Percentiles rank a stretch among this genome's conserved stretches.
These are phyloP conservation scores for Rhagoletis zephyria DNA, from an alignment of 1,140 invertebrate species.

Conservation along the genomic window DNA sequence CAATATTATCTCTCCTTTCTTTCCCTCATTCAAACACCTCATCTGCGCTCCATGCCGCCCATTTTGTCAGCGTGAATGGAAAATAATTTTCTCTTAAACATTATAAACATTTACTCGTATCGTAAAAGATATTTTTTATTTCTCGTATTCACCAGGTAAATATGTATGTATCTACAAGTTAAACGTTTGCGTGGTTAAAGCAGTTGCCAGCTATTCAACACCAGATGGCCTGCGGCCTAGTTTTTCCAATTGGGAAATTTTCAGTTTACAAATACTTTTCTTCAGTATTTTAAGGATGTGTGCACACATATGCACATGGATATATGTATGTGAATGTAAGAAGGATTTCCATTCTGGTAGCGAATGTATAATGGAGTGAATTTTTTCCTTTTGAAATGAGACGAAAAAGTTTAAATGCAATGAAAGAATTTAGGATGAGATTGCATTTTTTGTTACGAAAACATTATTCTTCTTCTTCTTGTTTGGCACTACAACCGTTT, in stretches of 20 bases:
- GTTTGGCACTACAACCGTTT: too few species aligned
- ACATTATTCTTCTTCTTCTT: neutral
- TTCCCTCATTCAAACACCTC: too few species aligned
- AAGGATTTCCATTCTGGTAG: neutral
- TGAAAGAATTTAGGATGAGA: neutral
- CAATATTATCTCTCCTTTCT: too few species aligned
- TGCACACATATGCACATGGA: neutral
- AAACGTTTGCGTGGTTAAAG: neutral
- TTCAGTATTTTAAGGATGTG: too few species aligned
- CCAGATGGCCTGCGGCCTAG: slow-evolving; percentile 17
- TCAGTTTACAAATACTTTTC: neutral
- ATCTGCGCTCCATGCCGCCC: neutral
- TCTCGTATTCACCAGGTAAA: neutral
- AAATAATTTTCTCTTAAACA: neutral
- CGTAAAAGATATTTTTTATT: neutral
- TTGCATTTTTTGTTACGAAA: neutral
- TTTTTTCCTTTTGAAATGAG: too few species aligned
- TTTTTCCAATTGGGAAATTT: slow-evolving; percentile 20
- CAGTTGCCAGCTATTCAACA: slow-evolving; percentile 26
- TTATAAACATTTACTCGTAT: neutral
- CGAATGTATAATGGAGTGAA: too few species aligned
- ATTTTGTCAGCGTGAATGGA: neutral
- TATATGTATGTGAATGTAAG: neutral
- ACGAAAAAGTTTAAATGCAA: too few species aligned
- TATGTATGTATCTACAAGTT: neutral